phyloP scores from a whole-genome alignment of 2,113 vertebrate genomes.

The mouse (Mus musculus) region GRCm39 chr2:52352001-52352500 shows the following conservation, averaged over 20 bases:
- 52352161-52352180: background rate
- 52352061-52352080: background rate
- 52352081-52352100: constrained; percentile 49
- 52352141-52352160: constrained; percentile 15
- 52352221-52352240: constrained; percentile 27
- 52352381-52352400: background rate
- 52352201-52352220: background rate
- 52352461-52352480: background rate
- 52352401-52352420: background rate
- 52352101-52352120: background rate
- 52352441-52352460: background rate
- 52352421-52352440: background rate
- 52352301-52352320: background rate
- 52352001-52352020: background rate
- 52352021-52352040: background rate
- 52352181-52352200: constrained; percentile 12
- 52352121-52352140: background rate
- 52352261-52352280: constrained; percentile 27
- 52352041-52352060: background rate
- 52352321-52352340: background rate
- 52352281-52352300: background rate
- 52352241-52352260: constrained; percentile 21
- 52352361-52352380: background rate
- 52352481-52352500: background rate
- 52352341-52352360: background rate